Base-by-base conservation (phyloP, 2,113 vertebrate genomes). In the Mastomys coucha region DNA sequence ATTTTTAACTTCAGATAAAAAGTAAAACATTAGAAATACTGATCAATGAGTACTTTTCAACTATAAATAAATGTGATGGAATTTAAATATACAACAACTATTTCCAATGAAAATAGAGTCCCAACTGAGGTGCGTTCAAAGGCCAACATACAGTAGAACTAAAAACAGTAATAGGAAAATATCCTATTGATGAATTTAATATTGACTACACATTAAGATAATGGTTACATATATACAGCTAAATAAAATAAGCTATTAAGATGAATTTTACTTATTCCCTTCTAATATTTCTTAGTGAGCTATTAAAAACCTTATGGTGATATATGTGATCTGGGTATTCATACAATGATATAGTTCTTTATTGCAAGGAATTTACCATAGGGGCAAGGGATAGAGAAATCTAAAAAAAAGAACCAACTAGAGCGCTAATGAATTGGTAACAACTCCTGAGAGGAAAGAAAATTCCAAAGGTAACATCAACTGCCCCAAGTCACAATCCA, bases 201-300 rank as follows among this genome's bases (percentile, higher is more conserved):
- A 91, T 20, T 49, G 24, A 86, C 58, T 33, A 75, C 65, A 78
- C 33, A 17, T 87, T 89, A 87, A 93, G 65, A 67, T 51, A 87
- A 91, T 75, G 75, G 36, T 93, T 81, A 81, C 67, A 86, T 96
- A 89, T 82, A 86, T 2, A 53, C 26, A 45, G 12, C 70, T 97
- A 92, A 91, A 81, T 36, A 96, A 94, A 88, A 96, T 65, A 96
- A 12, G 9, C 63, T 82, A 94, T 17, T 76, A 56, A 93, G 77
- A 85, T 95, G 88, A 78, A 78, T 78, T 95, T 93, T 94, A 75
- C 12, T 63, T 24, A 58, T 31, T 85, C 88, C 58, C 49, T 80
- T 88, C 93, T 88, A 39, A 80, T 9, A 45, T 91, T 80, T 86
- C 84, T 19, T 26, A 92, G 92, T 87, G 69, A 94, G 60, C 36